Base-by-base conservation (phyloP, 2,888 invertebrate genomes). In the Volucella zonaria region DNA sequence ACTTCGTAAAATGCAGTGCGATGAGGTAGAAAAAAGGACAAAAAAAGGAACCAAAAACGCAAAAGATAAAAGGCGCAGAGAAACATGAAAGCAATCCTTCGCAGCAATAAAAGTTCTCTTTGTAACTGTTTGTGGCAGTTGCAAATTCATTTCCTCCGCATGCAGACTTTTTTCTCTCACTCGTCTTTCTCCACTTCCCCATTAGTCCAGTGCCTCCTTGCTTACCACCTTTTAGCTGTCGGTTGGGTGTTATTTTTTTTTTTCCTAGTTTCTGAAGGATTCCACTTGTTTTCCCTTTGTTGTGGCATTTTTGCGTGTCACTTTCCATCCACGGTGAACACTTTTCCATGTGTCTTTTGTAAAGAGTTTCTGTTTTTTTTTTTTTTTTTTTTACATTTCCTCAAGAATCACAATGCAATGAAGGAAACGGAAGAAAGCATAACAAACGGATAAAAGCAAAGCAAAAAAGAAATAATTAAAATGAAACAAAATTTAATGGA, bases 271-370 rank as follows among this genome's bases (percentile, higher is more conserved):
- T 85, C 49, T 85, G 59, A 85, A 85, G 81, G 76, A 85, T 81
- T 85, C 76, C 85, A 85, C 85, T 85, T 85, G 85, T 85, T 81
- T 81, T 85, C 81, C 85, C 81, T 85, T 85, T 85, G 85, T 85
- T 81, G 85, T 81, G 85, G 85, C 85, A 75, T 85, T 85, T 81
- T 77, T 73, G 85, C 85, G 81, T 85, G 81, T 77, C 85, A 85
- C 76, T 85, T 67, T 85, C 52, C 31, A 31, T 31, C 6, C 56
- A 64, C 54, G 54, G 56, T 43, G 61, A 70, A 70, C 61, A 59
- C 59, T 73, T 66, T 73, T 67, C 6, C 31, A 58, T 61, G 59
- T 79, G 79, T 79, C 79, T 59, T 73, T 79, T 79, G 59, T 31
- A 31, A 31, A 31, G 31, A 43, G 59, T 61, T 49, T 59, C 59